phyloP scores from a whole-genome alignment of 2,888 invertebrate species.

The Drosophila lacicola region DNA sequence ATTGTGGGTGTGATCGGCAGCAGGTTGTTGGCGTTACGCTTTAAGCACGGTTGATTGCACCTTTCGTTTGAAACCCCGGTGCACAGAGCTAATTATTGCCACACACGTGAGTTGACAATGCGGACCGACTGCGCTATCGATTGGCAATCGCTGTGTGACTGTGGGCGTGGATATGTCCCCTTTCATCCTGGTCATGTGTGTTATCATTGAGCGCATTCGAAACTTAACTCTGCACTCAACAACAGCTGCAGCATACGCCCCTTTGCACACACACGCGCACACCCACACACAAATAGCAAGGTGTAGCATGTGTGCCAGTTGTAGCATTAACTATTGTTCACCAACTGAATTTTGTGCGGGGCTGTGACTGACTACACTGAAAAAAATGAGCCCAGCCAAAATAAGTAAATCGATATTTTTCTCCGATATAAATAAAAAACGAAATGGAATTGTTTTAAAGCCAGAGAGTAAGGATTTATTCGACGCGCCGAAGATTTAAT shows the following conservation, averaged over 20 bases:
- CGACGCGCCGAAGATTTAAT: too few species aligned
- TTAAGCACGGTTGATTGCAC: conserved; percentile 37
- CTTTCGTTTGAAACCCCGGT: not conserved
- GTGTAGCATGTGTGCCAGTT: conserved; percentile 1
- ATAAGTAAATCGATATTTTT: not conserved
- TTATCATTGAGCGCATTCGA: conserved; percentile 37
- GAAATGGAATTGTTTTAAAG: too few species aligned
- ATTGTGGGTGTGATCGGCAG: not conserved
- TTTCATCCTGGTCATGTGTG: conserved; percentile 1
- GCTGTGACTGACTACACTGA: conserved; percentile 14
- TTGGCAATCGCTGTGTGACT: conserved; percentile 30
- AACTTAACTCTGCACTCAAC: conserved; percentile 45
- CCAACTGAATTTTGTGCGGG: conserved; percentile 5
- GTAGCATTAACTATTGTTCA: conserved; percentile 27
- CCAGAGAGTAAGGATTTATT: too few species aligned
- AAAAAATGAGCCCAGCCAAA: not conserved
- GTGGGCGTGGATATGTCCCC: conserved; percentile 26
- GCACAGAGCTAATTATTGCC: conserved; percentile 45
- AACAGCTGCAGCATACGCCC: conserved; percentile 31
- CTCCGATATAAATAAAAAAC: not conserved
- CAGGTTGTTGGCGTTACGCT: conserved; percentile 26
- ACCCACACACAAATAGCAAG: not conserved
- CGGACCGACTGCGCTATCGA: conserved; percentile 33
- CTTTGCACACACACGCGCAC: not conserved
- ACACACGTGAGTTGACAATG: conserved; percentile 33